Evolutionary conservation across 2,113 vertebrate species (phyloP), one percentile per base, ranked within the genome.

Genomic region (Hippopotamus amphibius): DNA sequence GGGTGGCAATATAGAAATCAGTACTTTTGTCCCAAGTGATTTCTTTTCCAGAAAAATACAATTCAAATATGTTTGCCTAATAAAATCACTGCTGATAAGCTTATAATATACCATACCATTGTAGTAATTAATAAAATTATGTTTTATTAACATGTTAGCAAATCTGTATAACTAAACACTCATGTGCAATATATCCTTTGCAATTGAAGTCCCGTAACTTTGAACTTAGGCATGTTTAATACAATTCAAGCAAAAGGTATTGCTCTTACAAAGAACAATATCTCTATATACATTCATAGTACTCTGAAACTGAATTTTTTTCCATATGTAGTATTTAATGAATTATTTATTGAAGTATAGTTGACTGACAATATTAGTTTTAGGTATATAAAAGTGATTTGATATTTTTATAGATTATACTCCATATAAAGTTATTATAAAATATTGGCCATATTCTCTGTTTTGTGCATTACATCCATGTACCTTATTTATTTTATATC

Each of bases 241-340:
- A 93, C 79, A 68, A 71, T 82, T 87, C n/a, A 77, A 87, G 15
- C 30, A 53, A 65, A 84, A 92, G 65, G 7, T 13, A 76, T 69
- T 92, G 48, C 6, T 85, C 91, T 95, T 88, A 50, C 15, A 81
- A 76, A 96, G 46, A 80, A 43, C 4, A 61, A 17, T 41, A 61
- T 76, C 37, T 84, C 76, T 61, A 15, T 53, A 48, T 10, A 61
- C 26, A 57, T 94, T 16, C 24, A 57, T 30, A 57, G 53, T n/a
- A 30, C 15, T 71, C 85, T 57, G 17, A 11, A 80, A 63, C 88
- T 92, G 53, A 76, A 4, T 65, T 43, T 79, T 79, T 80, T 95
- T 92, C 50, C 3, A 43, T n/a, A 55, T 72, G 22, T 72, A 88
- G 12, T 92, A 72, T 88, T 95, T 95, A 72, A 93, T 91, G 55